These are phyloP conservation scores for Elgaria multicarinata DNA, from an alignment of 2,113 vertebrate species.

Conservation along the genomic window DNA sequence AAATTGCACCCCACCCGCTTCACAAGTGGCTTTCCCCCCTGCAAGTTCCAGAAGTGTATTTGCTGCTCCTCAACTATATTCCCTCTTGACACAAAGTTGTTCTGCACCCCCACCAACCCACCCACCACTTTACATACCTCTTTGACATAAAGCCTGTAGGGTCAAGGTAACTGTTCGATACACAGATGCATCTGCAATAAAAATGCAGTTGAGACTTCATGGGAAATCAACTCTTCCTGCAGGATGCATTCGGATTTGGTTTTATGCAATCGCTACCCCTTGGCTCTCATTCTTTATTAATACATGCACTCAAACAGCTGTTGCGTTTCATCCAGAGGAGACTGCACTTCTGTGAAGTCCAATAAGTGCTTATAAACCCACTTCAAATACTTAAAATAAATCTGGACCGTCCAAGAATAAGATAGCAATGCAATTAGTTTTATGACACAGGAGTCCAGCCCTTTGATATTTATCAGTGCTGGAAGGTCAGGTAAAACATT, in stretches of 20 bases:
- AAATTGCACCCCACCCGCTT: not conserved
- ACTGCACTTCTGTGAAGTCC: not conserved
- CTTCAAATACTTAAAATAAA: constrained; percentile 5
- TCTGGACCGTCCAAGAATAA: not conserved
- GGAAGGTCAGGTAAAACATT: constrained; percentile 34
- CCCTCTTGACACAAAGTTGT: not conserved
- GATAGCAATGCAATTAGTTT: constrained; percentile 5
- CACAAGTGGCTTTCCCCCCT: not conserved
- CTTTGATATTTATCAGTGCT: constrained; percentile 15
- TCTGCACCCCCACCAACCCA: not conserved
- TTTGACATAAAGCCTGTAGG: not conserved
- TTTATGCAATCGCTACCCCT: not conserved
- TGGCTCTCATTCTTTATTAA: not conserved
- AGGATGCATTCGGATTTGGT: not conserved
- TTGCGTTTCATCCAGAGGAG: not conserved
- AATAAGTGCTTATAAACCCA: not conserved
- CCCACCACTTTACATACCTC: too few species aligned
- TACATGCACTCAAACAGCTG: not conserved
- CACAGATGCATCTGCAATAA: not conserved
- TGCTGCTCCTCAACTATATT: not conserved
- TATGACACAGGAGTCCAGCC: not conserved
- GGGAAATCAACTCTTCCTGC: not conserved
- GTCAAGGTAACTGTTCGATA: not conserved
- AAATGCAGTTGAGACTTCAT: not conserved
- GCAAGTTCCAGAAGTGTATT: not conserved